A percentile compares a stretch with the other conserved stretches of the same genome.
phyloP scores from a whole-genome alignment of 2,797 vertebrate genomes.

The Sebastes matsubarae region DNA sequence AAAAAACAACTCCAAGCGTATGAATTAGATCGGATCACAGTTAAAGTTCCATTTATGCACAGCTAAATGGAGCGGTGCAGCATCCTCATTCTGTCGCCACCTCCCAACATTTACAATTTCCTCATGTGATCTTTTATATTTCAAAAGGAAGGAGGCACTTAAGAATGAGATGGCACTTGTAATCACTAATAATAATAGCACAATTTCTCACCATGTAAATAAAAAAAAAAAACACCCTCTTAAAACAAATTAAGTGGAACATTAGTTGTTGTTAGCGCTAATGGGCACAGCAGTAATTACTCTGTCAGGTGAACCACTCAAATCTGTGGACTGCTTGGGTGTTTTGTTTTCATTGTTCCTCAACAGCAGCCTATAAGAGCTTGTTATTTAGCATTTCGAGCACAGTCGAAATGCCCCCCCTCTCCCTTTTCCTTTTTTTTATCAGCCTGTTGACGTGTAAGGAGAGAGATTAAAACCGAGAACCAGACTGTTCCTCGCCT shows the following conservation, averaged over 20 bases:
- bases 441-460: slow-evolving; percentile 30
- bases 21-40: slow-evolving; percentile 54
- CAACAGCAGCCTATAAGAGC: slow-evolving; percentile 35
- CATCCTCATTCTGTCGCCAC: slow-evolving; percentile 75
- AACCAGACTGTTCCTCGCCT: slow-evolving; percentile 25
- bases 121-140: not conserved
- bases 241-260: slow-evolving; percentile 56
- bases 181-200: slow-evolving; percentile 56
- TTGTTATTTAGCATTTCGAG: slow-evolving; percentile 8
- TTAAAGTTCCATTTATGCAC: slow-evolving; percentile 75
- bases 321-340: slow-evolving; percentile 30
- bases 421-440: not conserved
- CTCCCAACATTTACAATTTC: slow-evolving; percentile 32
- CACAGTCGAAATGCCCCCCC: not conserved
- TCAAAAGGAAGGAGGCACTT: slow-evolving; percentile 61
- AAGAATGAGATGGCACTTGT: slow-evolving; percentile 75
- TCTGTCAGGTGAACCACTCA: slow-evolving; percentile 45
- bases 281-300: slow-evolving; percentile 36
- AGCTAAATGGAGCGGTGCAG: slow-evolving; percentile 77
- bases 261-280: slow-evolving; percentile 60
- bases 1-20: slow-evolving; percentile 44
- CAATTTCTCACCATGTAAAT: slow-evolving; percentile 59
- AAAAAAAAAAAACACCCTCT: slow-evolving; percentile 32
- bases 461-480: slow-evolving; percentile 33
- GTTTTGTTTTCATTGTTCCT: slow-evolving; percentile 64